Evolutionary conservation across 2,113 vertebrate species (phyloP).

Genomic region (Bubalus kerabau): DNA sequence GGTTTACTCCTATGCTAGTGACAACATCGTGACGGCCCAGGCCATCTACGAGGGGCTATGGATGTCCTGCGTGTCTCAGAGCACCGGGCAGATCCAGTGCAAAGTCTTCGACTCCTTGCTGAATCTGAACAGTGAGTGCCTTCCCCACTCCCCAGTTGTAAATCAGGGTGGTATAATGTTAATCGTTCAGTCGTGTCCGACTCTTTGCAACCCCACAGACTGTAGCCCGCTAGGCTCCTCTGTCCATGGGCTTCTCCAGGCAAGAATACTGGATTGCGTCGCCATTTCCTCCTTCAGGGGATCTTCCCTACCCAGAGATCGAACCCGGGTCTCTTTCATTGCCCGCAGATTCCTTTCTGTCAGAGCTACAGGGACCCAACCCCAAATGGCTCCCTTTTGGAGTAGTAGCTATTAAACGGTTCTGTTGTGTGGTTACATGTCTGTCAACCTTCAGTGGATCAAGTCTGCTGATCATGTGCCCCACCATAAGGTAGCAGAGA

Average conservation of each 20-base stretch:
- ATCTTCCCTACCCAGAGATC: not conserved
- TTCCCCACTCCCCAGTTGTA: accelerated
- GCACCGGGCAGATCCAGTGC: conserved; percentile 86
- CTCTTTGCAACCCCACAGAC: not conserved
- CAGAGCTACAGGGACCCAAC: not conserved
- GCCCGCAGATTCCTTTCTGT: not conserved
- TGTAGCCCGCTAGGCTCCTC: not conserved
- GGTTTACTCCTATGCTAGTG: conserved; percentile 83
- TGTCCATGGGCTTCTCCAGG: not conserved
- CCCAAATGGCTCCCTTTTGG: accelerated
- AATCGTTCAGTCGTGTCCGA: not conserved
- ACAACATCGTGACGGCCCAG: conserved; percentile 92
- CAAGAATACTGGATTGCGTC: not conserved
- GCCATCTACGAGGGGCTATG: conserved; percentile 90
- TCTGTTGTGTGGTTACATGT: not conserved
- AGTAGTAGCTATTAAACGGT: accelerated
- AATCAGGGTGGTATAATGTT: not conserved
- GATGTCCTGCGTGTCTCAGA: conserved; percentile 91
- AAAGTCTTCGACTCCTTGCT: conserved; percentile 85
- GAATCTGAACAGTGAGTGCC: conserved; percentile 86
- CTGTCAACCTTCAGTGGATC: not conserved
- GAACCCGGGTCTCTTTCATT: not conserved
- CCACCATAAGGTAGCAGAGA: not conserved
- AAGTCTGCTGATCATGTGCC: not conserved
- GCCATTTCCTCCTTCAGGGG: not conserved